Evolutionary conservation across 2,888 invertebrate species (phyloP).

Genomic region (Abscondita cerata): DNA sequence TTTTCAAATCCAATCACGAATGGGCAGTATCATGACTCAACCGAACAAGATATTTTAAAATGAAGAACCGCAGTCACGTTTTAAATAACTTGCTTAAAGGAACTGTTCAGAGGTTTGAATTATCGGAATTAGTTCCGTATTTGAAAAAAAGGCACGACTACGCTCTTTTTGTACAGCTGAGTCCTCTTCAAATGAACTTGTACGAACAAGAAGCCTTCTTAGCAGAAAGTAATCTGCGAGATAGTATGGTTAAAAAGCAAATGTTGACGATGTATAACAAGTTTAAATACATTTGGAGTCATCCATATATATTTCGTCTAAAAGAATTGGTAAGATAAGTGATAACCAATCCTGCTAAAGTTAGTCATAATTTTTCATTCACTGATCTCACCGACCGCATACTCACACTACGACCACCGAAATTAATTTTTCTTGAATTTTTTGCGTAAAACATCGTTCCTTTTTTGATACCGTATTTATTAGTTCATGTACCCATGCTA

Average conservation of each 20-base stretch:
- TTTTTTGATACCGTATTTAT: too few relatives aligned
- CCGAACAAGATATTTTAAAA: conserved; percentile 75
- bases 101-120: conserved; percentile 74
- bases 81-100: conserved; percentile 82
- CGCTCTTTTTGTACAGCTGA: conserved; percentile 78
- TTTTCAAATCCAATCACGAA: conserved; percentile 90
- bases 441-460: too few relatives aligned
- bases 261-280: conserved; percentile 60
- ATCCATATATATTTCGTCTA: conserved; percentile 69
- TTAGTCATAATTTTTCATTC: too few relatives aligned
- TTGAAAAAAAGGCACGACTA: conserved; percentile 86
- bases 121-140: conserved; percentile 77
- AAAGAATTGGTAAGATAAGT: conserved; percentile 36
- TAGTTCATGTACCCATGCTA: too few relatives aligned
- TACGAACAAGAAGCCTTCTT: conserved; percentile 69
- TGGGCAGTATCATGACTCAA: conserved; percentile 86
- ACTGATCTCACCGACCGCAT: too few relatives aligned
- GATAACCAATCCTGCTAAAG: too few relatives aligned
- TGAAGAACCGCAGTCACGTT: conserved; percentile 88
- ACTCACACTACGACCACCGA: too few relatives aligned
- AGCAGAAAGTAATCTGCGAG: background rate
- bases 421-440: too few relatives aligned
- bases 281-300: conserved; percentile 70
- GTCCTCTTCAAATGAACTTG: conserved; percentile 72
- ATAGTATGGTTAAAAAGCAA: background rate